phyloP scores from a whole-genome alignment of 2,888 invertebrate species.

The Drosophila helvetica region DNA sequence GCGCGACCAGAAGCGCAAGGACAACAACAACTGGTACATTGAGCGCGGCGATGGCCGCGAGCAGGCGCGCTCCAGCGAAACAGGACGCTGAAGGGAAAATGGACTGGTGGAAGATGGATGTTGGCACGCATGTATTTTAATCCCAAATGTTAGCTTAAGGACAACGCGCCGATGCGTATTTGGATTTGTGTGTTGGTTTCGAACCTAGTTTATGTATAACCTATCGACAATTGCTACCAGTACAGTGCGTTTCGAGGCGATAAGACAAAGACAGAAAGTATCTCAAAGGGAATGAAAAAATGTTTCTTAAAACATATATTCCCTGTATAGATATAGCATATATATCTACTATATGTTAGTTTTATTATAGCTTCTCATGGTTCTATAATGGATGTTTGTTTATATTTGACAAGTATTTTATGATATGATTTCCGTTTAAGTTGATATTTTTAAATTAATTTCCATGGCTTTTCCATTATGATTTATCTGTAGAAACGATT shows the following conservation, averaged over 20 bases:
- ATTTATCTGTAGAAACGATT: neutral
- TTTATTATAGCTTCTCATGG: conserved; percentile 4
- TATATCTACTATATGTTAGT: conserved; percentile 6
- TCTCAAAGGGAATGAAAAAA: conserved; percentile 2
- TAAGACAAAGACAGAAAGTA: neutral
- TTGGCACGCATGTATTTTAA: conserved; percentile 20
- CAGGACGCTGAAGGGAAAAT: conserved; percentile 22
- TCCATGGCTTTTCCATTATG: neutral
- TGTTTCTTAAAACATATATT: neutral
- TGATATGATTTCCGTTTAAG: neutral
- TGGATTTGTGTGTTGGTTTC: conserved; percentile 31
- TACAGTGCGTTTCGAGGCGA: conserved; percentile 1
- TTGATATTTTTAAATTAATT: neutral
- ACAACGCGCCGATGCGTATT: conserved; percentile 20
- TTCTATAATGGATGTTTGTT: neutral
- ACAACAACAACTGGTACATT: conserved; percentile 81
- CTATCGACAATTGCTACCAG: neutral
- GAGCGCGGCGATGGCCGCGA: conserved; percentile 81
- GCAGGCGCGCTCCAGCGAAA: conserved; percentile 70
- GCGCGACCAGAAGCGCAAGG: conserved; percentile 66
- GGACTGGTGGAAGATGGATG: neutral
- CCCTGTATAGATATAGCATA: neutral
- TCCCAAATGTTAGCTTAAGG: conserved; percentile 32
- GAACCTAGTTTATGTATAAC: neutral
- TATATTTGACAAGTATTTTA: too few relatives aligned